A percentile compares a stretch with the other conserved stretches of the same genome.
Conservation (phyloP, 2,888 invertebrate genomes). For the Gortyna flavago region DNA sequence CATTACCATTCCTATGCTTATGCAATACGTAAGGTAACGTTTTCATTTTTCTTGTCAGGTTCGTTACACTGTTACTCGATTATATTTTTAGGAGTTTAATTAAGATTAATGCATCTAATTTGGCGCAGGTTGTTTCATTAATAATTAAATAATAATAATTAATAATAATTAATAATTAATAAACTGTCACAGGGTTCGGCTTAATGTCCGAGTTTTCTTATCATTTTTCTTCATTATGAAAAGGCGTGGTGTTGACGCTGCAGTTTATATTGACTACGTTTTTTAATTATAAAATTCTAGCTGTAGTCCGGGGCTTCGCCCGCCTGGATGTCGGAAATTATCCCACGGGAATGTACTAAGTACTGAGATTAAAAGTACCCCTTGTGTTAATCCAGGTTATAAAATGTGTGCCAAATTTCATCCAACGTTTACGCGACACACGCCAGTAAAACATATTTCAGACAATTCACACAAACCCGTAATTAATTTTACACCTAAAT, state of each 20-base stretch:
- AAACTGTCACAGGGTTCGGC: slow-evolving; percentile 50
- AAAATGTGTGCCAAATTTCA: not conserved
- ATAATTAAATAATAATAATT: too few relatives aligned
- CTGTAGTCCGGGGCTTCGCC: not conserved
- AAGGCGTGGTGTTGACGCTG: slow-evolving; percentile 36
- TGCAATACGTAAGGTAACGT: not conserved
- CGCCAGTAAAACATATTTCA: not conserved
- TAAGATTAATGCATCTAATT: slow-evolving; percentile 53
- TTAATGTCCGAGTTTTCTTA: slow-evolving; percentile 46
- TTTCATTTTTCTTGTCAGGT: slow-evolving; percentile 31
- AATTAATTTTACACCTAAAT: not conserved
- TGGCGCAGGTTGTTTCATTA: slow-evolving; percentile 51
- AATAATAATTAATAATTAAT: too few relatives aligned
- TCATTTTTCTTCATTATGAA: slow-evolving; percentile 47
- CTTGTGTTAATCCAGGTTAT: not conserved
- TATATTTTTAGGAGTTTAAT: slow-evolving; percentile 51
- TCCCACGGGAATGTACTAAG: not conserved
- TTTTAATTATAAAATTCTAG: slow-evolving; percentile 6
- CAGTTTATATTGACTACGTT: slow-evolving; percentile 32
- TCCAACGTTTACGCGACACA: not conserved
- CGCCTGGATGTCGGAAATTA: not conserved
- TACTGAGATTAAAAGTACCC: not conserved
- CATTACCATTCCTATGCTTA: not conserved
- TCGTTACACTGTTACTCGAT: slow-evolving; percentile 35
- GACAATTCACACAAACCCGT: not conserved